Conservation (phyloP, 1,140 invertebrate genomes). For the Popillia japonica region DNA sequence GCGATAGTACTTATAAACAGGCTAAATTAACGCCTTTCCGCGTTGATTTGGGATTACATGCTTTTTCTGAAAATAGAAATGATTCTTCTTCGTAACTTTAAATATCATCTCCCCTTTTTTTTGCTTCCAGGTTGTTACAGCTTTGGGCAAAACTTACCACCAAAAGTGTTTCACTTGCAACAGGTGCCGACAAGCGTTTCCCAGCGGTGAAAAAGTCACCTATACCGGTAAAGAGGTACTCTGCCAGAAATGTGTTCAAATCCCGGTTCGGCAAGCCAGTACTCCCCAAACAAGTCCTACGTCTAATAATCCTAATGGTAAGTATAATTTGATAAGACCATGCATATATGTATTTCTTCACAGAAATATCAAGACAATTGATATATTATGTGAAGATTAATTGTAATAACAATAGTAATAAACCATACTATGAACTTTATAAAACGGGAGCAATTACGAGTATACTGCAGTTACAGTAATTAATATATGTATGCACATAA, state of each 20-base stretch:
- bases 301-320: slow-evolving; percentile 60
- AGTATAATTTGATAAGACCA: slow-evolving; percentile 22
- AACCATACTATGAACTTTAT: no score
- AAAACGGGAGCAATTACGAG: no score
- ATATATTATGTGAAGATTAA: no score
- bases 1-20: neutral
- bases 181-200: slow-evolving; percentile 76
- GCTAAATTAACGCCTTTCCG: neutral
- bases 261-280: slow-evolving; percentile 66
- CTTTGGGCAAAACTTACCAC: slow-evolving; percentile 90
- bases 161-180: slow-evolving; percentile 94
- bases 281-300: slow-evolving; percentile 59
- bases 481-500: no score
- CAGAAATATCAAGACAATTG: no score
- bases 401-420: no score
- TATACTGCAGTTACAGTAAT: no score
- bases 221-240: slow-evolving; percentile 88
- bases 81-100: neutral
- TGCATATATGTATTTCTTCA: no score
- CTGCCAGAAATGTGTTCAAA: slow-evolving; percentile 83
- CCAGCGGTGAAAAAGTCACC: slow-evolving; percentile 78
- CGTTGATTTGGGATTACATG: neutral
- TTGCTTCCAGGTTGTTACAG: slow-evolving; percentile 71
- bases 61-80: neutral
- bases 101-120: neutral